Conservation (phyloP, 2,113 vertebrate species). For the Lophochroa leadbeateri region DNA sequence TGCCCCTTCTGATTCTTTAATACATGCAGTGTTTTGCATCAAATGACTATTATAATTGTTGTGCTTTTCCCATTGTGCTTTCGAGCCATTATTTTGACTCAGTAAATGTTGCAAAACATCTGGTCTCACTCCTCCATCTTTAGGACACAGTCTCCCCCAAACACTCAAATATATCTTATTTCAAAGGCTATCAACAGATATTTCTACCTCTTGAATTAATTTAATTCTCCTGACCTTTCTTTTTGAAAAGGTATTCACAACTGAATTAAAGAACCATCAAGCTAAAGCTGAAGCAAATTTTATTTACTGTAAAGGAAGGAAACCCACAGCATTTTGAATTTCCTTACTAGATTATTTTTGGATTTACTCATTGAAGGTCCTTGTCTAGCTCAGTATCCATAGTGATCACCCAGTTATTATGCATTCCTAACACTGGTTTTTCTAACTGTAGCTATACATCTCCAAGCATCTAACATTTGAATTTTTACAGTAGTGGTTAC, state of each 20-base stretch:
- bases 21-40: not conserved
- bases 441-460: not conserved
- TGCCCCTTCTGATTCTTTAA: not conserved
- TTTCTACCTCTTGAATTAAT: not conserved
- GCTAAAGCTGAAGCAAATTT: not conserved
- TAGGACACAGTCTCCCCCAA: not conserved
- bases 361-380: not conserved
- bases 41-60: not conserved
- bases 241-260: not conserved
- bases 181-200: not conserved
- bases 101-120: not conserved
- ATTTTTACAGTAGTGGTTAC: not conserved
- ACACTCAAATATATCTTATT: not conserved
- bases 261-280: not conserved
- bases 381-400: not conserved
- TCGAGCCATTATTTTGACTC: not conserved
- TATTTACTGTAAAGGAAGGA: not conserved
- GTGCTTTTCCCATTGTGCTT: not conserved
- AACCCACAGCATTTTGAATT: not conserved
- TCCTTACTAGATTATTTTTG: not conserved
- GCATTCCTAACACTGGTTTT: not conserved
- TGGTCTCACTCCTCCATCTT: not conserved
- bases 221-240: not conserved
- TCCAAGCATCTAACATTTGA: not conserved
- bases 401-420: not conserved